Conservation (phyloP, 2,888 invertebrate genomes). For the Coleophora deauratella region DNA sequence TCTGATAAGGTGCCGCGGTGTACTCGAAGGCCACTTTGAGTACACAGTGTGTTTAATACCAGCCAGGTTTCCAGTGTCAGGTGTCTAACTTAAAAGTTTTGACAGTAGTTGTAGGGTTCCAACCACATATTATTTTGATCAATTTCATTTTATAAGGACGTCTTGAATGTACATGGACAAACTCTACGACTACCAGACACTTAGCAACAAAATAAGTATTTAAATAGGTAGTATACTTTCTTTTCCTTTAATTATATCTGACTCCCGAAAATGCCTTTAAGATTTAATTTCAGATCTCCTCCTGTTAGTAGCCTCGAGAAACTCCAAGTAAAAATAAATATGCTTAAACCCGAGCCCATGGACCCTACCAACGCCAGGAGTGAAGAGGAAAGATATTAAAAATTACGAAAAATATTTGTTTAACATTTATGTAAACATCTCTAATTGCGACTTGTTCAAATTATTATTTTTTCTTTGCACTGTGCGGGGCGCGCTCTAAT, state of each 20-base stretch:
- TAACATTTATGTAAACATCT: constrained; percentile 71
- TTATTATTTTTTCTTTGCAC: constrained; percentile 66
- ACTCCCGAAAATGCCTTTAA: constrained; percentile 30
- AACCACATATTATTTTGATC: too few relatives aligned
- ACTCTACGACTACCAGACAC: too few relatives aligned
- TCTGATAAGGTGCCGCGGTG: too few relatives aligned
- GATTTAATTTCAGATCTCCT: constrained; percentile 62
- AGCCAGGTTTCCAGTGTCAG: too few relatives aligned
- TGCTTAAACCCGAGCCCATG: constrained; percentile 69
- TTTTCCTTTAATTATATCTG: not conserved
- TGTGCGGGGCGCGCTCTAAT: constrained; percentile 59
- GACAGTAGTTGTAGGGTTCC: too few relatives aligned
- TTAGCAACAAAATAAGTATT: too few relatives aligned
- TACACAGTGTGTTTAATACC: too few relatives aligned
- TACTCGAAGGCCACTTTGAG: too few relatives aligned
- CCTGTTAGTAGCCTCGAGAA: constrained; percentile 41
- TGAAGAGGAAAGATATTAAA: constrained; percentile 61
- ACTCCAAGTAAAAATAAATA: constrained; percentile 62
- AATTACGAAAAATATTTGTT: constrained; percentile 73
- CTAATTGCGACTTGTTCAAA: constrained; percentile 72
- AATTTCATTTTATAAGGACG: too few relatives aligned
- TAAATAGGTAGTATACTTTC: too few relatives aligned
- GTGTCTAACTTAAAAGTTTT: too few relatives aligned
- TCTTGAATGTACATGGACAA: too few relatives aligned
- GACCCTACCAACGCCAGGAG: constrained; percentile 27